A percentile compares a stretch with the other conserved stretches of the same genome.
These are phyloP conservation scores for Acanthosepion lycidas DNA, from an alignment of 2,888 invertebrate species.

Conservation along the genomic window DNA sequence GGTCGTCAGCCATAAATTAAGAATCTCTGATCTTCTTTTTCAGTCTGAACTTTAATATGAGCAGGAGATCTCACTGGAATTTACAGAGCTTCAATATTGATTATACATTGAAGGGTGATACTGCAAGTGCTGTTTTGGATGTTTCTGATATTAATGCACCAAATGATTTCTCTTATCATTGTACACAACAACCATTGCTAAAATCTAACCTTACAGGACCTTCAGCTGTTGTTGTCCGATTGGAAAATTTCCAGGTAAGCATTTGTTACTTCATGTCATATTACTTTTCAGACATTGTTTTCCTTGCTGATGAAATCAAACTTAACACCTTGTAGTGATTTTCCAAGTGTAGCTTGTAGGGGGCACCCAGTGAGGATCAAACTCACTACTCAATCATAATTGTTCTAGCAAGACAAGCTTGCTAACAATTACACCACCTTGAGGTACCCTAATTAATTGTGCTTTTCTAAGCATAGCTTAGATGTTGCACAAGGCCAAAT, in stretches of 20 bases:
- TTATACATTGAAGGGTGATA: neutral
- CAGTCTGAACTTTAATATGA: neutral
- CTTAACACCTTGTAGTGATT: too few species aligned
- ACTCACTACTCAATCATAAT: too few species aligned
- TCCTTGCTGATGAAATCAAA: too few species aligned
- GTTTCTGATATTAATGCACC: neutral
- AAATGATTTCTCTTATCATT: constrained; percentile 20
- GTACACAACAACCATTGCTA: neutral
- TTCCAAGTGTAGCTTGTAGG: too few species aligned
- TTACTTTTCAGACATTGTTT: too few species aligned
- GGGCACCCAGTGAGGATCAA: too few species aligned
- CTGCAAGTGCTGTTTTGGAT: neutral
- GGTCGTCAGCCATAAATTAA: neutral
- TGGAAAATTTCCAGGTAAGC: neutral
- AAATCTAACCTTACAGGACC: neutral
- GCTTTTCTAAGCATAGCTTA: too few species aligned
- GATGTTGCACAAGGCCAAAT: too few species aligned
- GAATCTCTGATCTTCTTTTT: neutral
- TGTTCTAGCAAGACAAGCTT: too few species aligned
- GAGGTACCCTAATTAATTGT: too few species aligned
- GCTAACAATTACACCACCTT: too few species aligned
- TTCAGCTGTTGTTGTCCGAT: neutral
- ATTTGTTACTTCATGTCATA: neutral
- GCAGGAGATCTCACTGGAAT: neutral
- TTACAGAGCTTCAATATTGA: neutral